phyloP scores from a whole-genome alignment of 2,113 vertebrate genomes.

The Heterochromis multidens region DNA sequence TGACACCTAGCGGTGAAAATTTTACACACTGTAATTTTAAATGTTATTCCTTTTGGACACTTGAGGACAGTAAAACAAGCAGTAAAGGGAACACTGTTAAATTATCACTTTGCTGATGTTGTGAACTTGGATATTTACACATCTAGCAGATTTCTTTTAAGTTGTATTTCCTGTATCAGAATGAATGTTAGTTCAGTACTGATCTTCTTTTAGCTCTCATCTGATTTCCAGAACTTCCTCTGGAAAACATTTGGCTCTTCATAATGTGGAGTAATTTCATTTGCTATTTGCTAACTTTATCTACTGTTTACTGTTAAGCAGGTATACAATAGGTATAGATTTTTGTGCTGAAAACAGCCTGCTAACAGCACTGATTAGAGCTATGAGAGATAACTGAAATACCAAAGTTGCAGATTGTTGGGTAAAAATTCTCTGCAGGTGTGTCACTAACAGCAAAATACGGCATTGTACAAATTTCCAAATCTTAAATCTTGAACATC shows the following conservation, averaged over 20 bases:
- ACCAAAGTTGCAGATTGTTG: background rate
- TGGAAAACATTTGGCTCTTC: background rate
- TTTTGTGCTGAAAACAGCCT: background rate
- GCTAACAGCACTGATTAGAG: background rate
- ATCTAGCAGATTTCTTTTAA: background rate
- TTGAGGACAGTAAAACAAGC: background rate
- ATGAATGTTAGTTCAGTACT: background rate
- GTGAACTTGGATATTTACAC: background rate
- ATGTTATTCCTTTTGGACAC: background rate
- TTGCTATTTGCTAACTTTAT: background rate
- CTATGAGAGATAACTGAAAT: background rate
- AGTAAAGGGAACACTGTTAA: background rate
- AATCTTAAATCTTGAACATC: background rate
- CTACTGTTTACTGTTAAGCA: too few relatives aligned
- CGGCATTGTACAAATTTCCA: too few relatives aligned
- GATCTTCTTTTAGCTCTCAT: background rate
- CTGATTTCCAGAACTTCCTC: background rate
- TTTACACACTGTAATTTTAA: background rate
- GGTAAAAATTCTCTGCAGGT: too few relatives aligned
- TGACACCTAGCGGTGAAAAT: background rate
- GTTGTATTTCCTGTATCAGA: background rate
- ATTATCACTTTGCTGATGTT: background rate
- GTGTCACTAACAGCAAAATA: too few relatives aligned
- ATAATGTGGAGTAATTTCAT: background rate
- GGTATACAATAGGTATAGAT: background rate